phyloP scores from a whole-genome alignment of 2,113 vertebrate genomes.

The Hippolais icterina region DNA sequence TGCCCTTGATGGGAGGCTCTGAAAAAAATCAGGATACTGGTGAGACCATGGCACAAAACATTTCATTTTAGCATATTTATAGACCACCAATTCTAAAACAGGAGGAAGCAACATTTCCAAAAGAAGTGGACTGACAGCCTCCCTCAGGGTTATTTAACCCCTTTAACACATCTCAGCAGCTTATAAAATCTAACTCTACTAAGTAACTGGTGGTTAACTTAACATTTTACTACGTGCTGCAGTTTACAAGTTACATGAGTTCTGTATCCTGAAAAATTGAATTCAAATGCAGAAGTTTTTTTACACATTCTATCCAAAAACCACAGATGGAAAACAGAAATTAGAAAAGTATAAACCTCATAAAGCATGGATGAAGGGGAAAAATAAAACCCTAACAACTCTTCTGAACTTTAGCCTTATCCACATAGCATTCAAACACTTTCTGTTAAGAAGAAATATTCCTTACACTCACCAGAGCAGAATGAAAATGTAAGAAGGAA shows the following conservation, averaged over 20 bases:
- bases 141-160: not conserved
- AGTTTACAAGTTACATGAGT: not conserved
- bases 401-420: not conserved
- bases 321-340: not conserved
- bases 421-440: slow-evolving; percentile 16
- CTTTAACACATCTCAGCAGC: not conserved
- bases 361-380: not conserved
- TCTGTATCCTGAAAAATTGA: not conserved
- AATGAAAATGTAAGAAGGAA: slow-evolving; percentile 69
- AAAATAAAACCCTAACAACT: not conserved
- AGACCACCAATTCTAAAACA: not conserved
- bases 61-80: slow-evolving; percentile 1
- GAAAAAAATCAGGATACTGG: not conserved
- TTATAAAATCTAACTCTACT: not conserved
- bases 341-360: not conserved
- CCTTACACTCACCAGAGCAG: slow-evolving; percentile 70
- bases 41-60: not conserved
- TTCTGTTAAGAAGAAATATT: slow-evolving; percentile 63
- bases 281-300: not conserved
- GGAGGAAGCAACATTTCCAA: not conserved
- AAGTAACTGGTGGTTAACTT: not conserved
- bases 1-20: not conserved
- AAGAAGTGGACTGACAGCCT: not conserved
- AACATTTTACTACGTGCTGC: not conserved
- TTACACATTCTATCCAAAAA: not conserved